A percentile compares a stretch with the other conserved stretches of the same genome.
These are phyloP conservation scores for Panopea generosa DNA, from an alignment of 2,888 invertebrate genomes.

Conservation along the genomic window DNA sequence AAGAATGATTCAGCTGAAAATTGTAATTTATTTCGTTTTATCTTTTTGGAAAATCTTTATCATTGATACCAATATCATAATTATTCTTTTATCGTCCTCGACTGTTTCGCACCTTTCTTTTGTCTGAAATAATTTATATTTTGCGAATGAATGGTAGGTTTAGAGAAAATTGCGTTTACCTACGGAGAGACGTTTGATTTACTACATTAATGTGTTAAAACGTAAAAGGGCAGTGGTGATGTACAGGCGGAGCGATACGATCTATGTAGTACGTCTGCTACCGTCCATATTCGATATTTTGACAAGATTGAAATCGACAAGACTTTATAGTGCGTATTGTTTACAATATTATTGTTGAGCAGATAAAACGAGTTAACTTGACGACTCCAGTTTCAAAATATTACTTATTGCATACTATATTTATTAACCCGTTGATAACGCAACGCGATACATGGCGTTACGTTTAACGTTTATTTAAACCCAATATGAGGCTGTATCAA, in stretches of 20 bases:
- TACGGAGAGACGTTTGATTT: constrained; percentile 56
- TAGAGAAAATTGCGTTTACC: constrained; percentile 54
- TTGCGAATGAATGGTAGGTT: constrained; percentile 38
- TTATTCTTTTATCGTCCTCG: constrained; percentile 49
- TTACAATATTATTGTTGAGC: neutral
- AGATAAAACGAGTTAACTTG: constrained; percentile 6
- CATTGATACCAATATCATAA: constrained; percentile 37
- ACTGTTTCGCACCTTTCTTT: constrained; percentile 53
- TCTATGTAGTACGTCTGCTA: neutral
- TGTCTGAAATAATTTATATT: constrained; percentile 54
- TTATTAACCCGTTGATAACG: no score
- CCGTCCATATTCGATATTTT: neutral
- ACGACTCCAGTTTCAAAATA: constrained; percentile 28
- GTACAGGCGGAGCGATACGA: constrained; percentile 14
- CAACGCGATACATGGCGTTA: no score
- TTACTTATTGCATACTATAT: no score
- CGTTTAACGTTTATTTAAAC: no score
- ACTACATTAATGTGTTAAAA: constrained; percentile 50
- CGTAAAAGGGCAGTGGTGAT: constrained; percentile 45
- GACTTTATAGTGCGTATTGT: constrained; percentile 21
- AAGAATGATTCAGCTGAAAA: constrained; percentile 31
- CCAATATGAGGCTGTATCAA: no score
- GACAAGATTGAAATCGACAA: neutral
- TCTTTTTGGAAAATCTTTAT: constrained; percentile 17
- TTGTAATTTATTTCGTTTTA: constrained; percentile 7